Percentiles rank a stretch among this genome's conserved stretches.
Evolutionary conservation across 2,113 vertebrate species (phyloP).

Genomic region (Hystrix cristata): DNA sequence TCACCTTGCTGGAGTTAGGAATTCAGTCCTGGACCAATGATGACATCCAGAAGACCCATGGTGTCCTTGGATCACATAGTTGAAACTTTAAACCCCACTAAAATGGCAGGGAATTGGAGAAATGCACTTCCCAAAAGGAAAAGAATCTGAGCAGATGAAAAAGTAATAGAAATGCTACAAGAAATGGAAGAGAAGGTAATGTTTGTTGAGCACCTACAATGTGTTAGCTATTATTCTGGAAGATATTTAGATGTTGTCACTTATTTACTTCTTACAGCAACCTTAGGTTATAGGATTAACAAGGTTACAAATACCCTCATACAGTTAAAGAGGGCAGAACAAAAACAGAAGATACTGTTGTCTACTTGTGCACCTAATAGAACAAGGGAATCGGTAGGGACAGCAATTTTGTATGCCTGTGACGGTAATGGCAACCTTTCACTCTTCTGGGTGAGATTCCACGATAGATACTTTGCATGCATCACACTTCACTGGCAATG

Average conservation of each 20-base stretch:
- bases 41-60: neutral
- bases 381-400: neutral
- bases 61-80: neutral
- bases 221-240: neutral
- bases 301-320: neutral
- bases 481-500: neutral
- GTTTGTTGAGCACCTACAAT: neutral
- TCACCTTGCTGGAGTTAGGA: neutral
- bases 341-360: neutral
- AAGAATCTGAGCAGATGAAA: conserved; percentile 22
- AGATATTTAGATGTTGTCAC: neutral
- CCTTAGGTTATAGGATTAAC: neutral
- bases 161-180: neutral
- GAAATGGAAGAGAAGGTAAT: neutral
- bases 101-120: neutral
- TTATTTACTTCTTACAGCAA: neutral
- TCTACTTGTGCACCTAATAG: neutral
- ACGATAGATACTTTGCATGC: neutral
- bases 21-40: neutral
- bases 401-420: neutral
- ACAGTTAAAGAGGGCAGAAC: neutral
- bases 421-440: neutral
- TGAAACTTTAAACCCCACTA: neutral
- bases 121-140: neutral
- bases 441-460: neutral